Conservation (phyloP, 2,888 invertebrate genomes). For the Caenorhabditis virilis region DNA sequence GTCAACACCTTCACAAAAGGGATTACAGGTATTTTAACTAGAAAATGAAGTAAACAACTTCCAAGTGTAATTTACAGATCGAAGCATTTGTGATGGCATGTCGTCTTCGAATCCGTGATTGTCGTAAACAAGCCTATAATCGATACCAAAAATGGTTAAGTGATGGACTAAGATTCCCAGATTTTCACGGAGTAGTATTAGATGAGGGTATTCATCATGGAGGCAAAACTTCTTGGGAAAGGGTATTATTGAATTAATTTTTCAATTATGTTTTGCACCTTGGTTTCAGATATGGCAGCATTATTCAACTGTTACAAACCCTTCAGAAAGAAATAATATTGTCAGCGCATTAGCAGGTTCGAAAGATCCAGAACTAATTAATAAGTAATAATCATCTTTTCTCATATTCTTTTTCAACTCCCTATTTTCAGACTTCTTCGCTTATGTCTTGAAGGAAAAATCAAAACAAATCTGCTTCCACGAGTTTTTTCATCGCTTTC, state of each 20-base stretch:
- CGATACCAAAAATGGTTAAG: conserved; percentile 49
- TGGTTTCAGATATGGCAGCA: conserved; percentile 21
- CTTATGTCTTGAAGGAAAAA: conserved; percentile 45
- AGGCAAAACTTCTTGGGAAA: conserved; percentile 48
- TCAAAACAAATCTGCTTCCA: conserved; percentile 50
- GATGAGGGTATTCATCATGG: conserved; percentile 55
- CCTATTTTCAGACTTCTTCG: conserved; percentile 36
- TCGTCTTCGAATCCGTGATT: conserved; percentile 48
- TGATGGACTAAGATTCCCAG: conserved; percentile 32
- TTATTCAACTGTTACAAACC: conserved; percentile 29
- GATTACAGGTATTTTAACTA: conserved; percentile 16
- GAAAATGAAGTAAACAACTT: conserved; percentile 18
- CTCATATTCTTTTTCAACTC: neutral
- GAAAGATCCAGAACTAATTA: conserved; percentile 34
- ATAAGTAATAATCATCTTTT: conserved; percentile 1
- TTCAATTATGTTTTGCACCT: too few relatives aligned
- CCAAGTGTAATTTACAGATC: conserved; percentile 34
- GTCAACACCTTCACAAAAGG: conserved; percentile 17
- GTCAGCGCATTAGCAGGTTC: conserved; percentile 50
- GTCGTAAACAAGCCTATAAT: conserved; percentile 43
- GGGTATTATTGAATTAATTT: too few relatives aligned
- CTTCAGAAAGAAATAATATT: conserved; percentile 46
- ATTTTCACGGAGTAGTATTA: conserved; percentile 48
- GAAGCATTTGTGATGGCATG: conserved; percentile 51
- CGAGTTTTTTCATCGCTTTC: conserved; percentile 38